Conservation (phyloP, 2,113 vertebrate species). For the Acanthochromis polyacanthus region DNA sequence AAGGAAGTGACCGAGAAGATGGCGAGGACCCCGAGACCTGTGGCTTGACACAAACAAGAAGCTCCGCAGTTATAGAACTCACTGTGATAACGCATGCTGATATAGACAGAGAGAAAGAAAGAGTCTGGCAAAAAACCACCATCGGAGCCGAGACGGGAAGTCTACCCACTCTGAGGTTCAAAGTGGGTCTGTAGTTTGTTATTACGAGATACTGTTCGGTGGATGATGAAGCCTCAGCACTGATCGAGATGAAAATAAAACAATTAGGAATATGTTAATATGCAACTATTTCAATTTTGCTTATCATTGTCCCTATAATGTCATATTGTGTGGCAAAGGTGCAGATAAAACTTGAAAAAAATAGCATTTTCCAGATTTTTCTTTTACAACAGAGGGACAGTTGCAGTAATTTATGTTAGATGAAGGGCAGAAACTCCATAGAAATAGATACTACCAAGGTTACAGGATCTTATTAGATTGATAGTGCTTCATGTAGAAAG, state of each 20-base stretch:
- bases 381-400: too few species aligned
- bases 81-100: conserved; percentile 64
- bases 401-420: too few species aligned
- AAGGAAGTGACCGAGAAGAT: conserved; percentile 91
- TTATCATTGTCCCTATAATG: not conserved
- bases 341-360: not conserved
- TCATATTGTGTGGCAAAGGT: not conserved
- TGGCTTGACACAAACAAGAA: conserved; percentile 66
- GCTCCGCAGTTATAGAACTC: conserved; percentile 44
- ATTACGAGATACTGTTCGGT: conserved; percentile 58
- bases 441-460: too few species aligned
- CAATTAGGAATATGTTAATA: not conserved
- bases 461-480: too few species aligned
- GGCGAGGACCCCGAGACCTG: conserved; percentile 73
- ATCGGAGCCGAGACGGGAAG: conserved; percentile 75
- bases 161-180: conserved; percentile 67
- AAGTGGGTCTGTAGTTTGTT: conserved; percentile 53
- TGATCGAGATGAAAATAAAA: conserved; percentile 44
- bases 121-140: conserved; percentile 47
- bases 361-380: too few species aligned
- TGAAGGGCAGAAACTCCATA: too few species aligned
- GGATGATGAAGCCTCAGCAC: conserved; percentile 28
- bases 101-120: conserved; percentile 32
- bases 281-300: not conserved
- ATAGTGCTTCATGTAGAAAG: too few species aligned